Percentiles rank a stretch among this genome's conserved stretches.
phyloP scores from a whole-genome alignment of 2,113 vertebrate genomes.

The Pangasianodon hypophthalmus region DNA sequence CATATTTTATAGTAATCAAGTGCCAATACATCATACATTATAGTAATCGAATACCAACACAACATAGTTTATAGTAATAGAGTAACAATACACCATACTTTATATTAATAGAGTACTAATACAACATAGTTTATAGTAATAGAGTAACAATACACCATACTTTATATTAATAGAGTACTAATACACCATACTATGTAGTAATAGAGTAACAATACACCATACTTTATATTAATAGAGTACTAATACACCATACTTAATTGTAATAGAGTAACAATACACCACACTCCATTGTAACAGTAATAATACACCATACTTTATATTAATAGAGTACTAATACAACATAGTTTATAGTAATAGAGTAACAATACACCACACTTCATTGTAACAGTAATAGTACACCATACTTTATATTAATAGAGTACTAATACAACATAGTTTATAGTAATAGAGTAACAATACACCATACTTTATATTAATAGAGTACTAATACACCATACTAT shows the following conservation, averaged over 20 bases:
- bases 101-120: neutral
- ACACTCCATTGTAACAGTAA: neutral
- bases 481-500: neutral
- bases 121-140: neutral
- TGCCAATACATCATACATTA: neutral
- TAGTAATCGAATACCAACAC: neutral
- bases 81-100: neutral
- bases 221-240: neutral
- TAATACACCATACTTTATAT: neutral
- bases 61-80: neutral
- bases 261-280: neutral
- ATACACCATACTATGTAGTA: neutral
- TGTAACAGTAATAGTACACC: neutral
- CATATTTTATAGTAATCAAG: neutral
- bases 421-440: neutral
- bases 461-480: neutral
- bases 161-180: neutral
- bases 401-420: neutral
- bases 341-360: neutral
- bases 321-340: neutral
- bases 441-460: neutral
- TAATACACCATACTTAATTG: neutral
- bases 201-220: neutral
- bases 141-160: neutral
- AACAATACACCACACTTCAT: neutral